Percentiles rank a stretch among this genome's conserved stretches.
Evolutionary conservation across 2,888 invertebrate species (phyloP).

Genomic region (Eugnorisma glareosa): DNA sequence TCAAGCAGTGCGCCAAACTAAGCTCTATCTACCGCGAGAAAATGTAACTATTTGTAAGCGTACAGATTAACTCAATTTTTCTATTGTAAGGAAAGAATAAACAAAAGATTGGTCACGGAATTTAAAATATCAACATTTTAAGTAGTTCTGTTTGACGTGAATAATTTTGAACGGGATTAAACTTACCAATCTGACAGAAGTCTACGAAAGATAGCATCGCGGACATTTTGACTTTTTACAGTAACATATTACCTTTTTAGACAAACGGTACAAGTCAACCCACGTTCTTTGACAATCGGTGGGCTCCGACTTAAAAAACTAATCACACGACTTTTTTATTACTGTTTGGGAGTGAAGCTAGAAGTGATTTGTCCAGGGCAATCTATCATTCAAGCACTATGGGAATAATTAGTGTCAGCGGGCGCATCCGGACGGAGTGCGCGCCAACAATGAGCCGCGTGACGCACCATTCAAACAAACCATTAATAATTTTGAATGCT

Average conservation of each 20-base stretch:
- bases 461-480: slow-evolving; percentile 90
- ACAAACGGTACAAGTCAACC: slow-evolving; percentile 80
- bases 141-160: slow-evolving; percentile 64
- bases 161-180: slow-evolving; percentile 82
- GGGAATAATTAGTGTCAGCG: slow-evolving; percentile 90
- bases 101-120: slow-evolving; percentile 64
- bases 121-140: slow-evolving; percentile 61
- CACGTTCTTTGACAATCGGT: slow-evolving; percentile 83
- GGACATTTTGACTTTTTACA: slow-evolving; percentile 75
- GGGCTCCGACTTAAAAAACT: slow-evolving; percentile 82
- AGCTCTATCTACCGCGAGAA: slow-evolving; percentile 44
- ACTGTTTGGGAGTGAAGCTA: slow-evolving; percentile 82
- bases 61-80: slow-evolving; percentile 24
- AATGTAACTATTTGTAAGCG: slow-evolving; percentile 20
- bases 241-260: slow-evolving; percentile 84
- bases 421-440: slow-evolving; percentile 87
- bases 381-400: slow-evolving; percentile 90
- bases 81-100: slow-evolving; percentile 62
- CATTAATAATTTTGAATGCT: slow-evolving; percentile 90
- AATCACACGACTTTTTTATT: slow-evolving; percentile 87
- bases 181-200: slow-evolving; percentile 81
- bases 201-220: slow-evolving; percentile 78
- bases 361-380: slow-evolving; percentile 90
- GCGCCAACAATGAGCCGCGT: slow-evolving; percentile 87
- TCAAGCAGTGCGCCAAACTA: slow-evolving; percentile 58